Base-by-base conservation (phyloP, 2,113 vertebrate genomes). In the Rhombomys opimus region DNA sequence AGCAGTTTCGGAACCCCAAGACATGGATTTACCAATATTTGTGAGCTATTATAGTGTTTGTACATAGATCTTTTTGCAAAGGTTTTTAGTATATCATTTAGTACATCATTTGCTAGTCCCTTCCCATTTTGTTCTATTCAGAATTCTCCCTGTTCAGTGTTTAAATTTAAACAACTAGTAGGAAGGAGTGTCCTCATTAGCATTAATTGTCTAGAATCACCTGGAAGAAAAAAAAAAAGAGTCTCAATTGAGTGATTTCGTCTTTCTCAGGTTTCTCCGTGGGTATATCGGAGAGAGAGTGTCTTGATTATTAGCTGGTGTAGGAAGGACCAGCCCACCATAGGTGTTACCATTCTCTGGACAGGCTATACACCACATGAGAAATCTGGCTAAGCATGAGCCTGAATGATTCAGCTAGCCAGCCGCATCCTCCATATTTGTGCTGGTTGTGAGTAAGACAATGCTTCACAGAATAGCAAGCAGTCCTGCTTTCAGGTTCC, bases 121-220 rank as follows among this genome's bases (percentile, higher is more conserved):
- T 76, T 63, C 38, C 12, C 41, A 22, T 30, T 89, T 20, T 32
- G 15, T 57, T 86, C n/a, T 91, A 88, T 30, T 57, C 63, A 15
- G 61, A 63, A 5, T 90, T 88, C 32, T 32, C 46, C 18, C 14
- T 90, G 68, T 7, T 93, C 38, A 23, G 18, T 32, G 6, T 22
- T 67, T 93, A 68, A 59, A 61, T 73, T 76, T 87, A 87, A 80
- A 89, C 88, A 67, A 87, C 35, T 89, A 89, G 22, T 76, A 7
- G 63, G 4, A 50, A 5, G 5, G 27, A 35, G 6, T 17, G n/a
- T 41, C n/a, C 23, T 84, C 12, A 27, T 61, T 61, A 84, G 57
- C 81, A 61, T 25, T 15, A 84, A 84, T 12, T 15, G 14, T 61
- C 57, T 61, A 15, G 35, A 38, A 14, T 82, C 2, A 14, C 23